Evolutionary conservation across 2,113 vertebrate species (phyloP).

Genomic region (Leiothrix lutea): DNA sequence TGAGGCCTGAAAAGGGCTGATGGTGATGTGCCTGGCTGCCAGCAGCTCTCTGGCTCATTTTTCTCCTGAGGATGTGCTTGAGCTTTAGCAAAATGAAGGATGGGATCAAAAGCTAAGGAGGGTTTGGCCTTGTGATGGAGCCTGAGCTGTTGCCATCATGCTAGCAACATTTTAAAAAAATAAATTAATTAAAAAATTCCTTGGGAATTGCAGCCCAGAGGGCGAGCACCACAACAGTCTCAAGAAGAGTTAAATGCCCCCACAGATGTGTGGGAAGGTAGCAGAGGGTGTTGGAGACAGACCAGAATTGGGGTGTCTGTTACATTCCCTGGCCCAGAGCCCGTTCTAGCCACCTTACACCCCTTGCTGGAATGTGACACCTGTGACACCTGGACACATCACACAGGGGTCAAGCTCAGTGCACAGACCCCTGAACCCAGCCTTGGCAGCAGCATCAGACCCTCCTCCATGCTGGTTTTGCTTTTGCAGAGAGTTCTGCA

Average conservation of each 20-base stretch:
- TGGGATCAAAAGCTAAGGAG: background rate
- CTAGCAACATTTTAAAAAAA: no score
- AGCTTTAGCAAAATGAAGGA: background rate
- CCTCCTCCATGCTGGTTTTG: background rate
- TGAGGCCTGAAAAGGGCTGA: background rate
- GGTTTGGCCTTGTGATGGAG: rapidly evolving
- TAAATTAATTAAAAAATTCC: no score
- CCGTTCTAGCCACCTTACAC: rapidly evolving
- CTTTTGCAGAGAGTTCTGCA: background rate
- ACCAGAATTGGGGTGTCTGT: background rate
- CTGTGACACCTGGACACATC: background rate
- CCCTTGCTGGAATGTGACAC: background rate
- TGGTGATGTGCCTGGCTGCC: background rate
- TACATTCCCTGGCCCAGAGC: background rate
- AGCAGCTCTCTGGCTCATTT: background rate
- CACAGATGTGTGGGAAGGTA: background rate
- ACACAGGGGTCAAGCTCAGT: background rate
- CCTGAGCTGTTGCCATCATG: background rate
- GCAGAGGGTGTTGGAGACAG: background rate
- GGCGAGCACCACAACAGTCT: background rate
- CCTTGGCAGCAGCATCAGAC: rapidly evolving
- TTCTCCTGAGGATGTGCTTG: background rate
- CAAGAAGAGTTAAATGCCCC: background rate
- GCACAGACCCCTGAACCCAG: background rate
- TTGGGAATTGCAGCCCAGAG: background rate